Base-by-base conservation (phyloP, 2,797 vertebrate species). In the Anas georgica region DNA sequence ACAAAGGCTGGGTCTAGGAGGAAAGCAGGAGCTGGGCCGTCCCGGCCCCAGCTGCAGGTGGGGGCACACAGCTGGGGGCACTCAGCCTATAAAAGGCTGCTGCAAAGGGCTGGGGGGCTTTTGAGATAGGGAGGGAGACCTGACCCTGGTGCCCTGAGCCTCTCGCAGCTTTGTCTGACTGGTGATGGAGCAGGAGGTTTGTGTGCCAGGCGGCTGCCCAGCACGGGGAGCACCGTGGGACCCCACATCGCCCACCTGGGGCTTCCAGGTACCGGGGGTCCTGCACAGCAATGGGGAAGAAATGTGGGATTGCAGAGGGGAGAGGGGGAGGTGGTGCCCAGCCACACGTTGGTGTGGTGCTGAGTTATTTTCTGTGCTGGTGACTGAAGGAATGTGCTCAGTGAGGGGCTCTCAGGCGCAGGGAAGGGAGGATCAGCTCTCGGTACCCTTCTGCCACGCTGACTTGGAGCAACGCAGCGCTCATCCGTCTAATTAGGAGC, bases 91-190 rank as follows among this genome's bases (percentile, higher is more conserved):
- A 73, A 83, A 58, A 7, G 29, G 77, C 37, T 31, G 70, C 77
- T 86, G 63, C 43, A 63, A 28, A 56, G 6, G 1, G 13, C 0
- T 0, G 4, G 2, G 5, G 5, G 11, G n/a, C 4, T n/a, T 31
- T 17, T 18, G 31, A 33, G 33, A 1, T 2, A 13, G 41, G 13
- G 18, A 39, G 39, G 48, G 33, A 9, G 50, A 4, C 3, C 48
- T 50, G 48, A 14, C 25, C 25, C 25, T 5, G 14, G 25, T 26
- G 50, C 50, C 14, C 13, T 9, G 50, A 15, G 25, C 50, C 50
- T 52, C 25, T 28, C 5, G 8, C 25, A 52, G 50, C 14, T 26
- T 15, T 26, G 25, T 15, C 50, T 26, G 25, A 15, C 54, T 11
- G 11, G 37, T 18, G 26, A 37, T 28, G 37, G 25, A 62, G 25